These are phyloP conservation scores for Barbus barbus DNA, from an alignment of 2,113 vertebrate genomes.

Conservation along the genomic window DNA sequence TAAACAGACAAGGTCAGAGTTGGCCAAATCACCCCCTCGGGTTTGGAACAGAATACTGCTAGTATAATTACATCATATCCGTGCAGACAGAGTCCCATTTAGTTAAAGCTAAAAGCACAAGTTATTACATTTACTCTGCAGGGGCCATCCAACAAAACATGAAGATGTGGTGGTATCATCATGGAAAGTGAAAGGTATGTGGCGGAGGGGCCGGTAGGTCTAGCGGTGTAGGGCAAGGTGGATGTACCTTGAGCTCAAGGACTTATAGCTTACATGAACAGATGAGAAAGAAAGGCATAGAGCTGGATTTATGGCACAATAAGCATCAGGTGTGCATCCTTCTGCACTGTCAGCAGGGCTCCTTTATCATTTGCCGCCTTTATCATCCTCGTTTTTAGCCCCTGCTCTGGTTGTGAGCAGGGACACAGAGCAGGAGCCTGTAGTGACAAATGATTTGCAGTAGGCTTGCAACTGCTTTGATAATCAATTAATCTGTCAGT, in stretches of 20 bases:
- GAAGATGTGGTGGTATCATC: neutral
- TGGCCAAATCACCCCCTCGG: constrained; percentile 47
- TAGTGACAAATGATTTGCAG: constrained; percentile 4
- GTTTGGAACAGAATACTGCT: constrained; percentile 25
- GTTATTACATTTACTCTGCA: constrained; percentile 16
- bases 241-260: constrained; percentile 29
- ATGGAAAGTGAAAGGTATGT: neutral
- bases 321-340: constrained; percentile 33
- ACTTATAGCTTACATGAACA: neutral
- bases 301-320: constrained; percentile 31
- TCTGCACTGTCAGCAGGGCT: constrained; percentile 30
- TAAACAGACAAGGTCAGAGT: constrained; percentile 54
- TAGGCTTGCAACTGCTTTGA: neutral
- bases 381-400: neutral
- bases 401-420: neutral
- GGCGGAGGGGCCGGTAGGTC: neutral
- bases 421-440: neutral
- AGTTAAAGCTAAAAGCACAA: constrained; percentile 35
- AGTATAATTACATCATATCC: constrained; percentile 36
- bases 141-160: neutral
- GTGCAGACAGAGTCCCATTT: constrained; percentile 10
- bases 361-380: constrained; percentile 17
- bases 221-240: neutral
- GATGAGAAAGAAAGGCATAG: neutral
- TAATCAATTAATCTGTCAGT: constrained; percentile 23